Percentiles rank a stretch among this genome's conserved stretches.
Conservation (phyloP, 30 jellyfish, hydroid and myxozoan genomes). For the Morbakka virulenta region DNA sequence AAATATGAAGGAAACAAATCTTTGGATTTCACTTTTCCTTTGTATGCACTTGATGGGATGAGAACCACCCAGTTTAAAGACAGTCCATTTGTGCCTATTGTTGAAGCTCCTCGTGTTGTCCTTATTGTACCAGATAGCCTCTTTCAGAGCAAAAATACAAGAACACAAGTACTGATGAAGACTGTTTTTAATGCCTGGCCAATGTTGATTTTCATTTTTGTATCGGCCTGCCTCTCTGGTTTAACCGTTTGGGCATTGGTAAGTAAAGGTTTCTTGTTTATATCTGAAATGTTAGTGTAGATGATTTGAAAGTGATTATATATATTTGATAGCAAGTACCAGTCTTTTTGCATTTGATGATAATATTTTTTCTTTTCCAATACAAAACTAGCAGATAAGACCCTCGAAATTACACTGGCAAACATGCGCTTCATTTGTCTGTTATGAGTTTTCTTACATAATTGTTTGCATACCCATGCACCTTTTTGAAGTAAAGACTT, state of each 20-base stretch:
- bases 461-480: too few relatives aligned
- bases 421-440: too few relatives aligned
- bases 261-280: background rate
- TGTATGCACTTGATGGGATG: constrained; percentile 79
- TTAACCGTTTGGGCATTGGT: constrained; percentile 90
- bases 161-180: constrained; percentile 86
- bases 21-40: constrained; percentile 81
- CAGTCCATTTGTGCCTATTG: constrained; percentile 82
- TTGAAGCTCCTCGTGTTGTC: constrained; percentile 87
- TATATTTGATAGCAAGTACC: too few relatives aligned
- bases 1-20: constrained; percentile 51
- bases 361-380: too few relatives aligned
- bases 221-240: constrained; percentile 89
- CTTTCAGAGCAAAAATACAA: constrained; percentile 66
- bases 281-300: background rate
- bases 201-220: constrained; percentile 80
- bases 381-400: too few relatives aligned
- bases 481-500: too few relatives aligned
- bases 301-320: too few relatives aligned
- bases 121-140: constrained; percentile 78
- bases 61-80: constrained; percentile 61
- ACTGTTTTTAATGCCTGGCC: constrained; percentile 97
- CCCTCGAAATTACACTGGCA: too few relatives aligned
- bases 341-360: too few relatives aligned
- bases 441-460: too few relatives aligned